Evolutionary conservation across 2,113 vertebrate species (phyloP), one percentile per base, ranked within the genome.

Genomic region (Verasper variegatus): DNA sequence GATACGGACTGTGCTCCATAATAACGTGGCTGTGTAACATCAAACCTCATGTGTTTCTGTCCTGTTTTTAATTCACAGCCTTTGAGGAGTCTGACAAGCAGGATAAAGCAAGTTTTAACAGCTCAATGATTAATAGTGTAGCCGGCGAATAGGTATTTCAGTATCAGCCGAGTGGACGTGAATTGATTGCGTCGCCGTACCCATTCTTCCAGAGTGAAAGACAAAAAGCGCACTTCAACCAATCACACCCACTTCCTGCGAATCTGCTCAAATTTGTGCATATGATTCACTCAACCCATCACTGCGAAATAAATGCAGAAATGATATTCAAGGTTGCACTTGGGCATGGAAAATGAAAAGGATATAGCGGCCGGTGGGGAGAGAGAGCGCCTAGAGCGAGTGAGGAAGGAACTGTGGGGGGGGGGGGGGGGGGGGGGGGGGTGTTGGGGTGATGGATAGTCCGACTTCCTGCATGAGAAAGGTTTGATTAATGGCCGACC

Each of bases 401-500:
- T 51, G 42, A 56, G 69, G 31, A 66, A 74, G 89, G 75, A 47
- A 26, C 8, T 15, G 52, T 14, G 31, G 11, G 76, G 35, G 20
- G 52, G 18, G 31, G 11, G 76, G 35, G 52, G 66, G 20, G 52
- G 18, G 24, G 11, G 76, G 35, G 20, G 52, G 18, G 35, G 14
- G 74, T 21, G 23, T 37, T 68, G 52, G 56, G 75, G 94, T 96
- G 96, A 97, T 97, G 94, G 95, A 98, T 97, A 87, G 93, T 94
- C 94, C 91, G 90, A 94, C 95, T 95, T 88, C 86, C 89, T 92
- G 89, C 90, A 92, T 93, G 54, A 94, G 94, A 94, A 92, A 92
- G 90, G 92, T 93, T 92, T 97, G 96, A 98, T 98, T 96, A 97
- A 97, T 97, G 95, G 93, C 88, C 83, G 88, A 93, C 92, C 93